These are phyloP conservation scores for Drosophila mulleri DNA, from an alignment of 2,888 invertebrate genomes.

Conservation along the genomic window DNA sequence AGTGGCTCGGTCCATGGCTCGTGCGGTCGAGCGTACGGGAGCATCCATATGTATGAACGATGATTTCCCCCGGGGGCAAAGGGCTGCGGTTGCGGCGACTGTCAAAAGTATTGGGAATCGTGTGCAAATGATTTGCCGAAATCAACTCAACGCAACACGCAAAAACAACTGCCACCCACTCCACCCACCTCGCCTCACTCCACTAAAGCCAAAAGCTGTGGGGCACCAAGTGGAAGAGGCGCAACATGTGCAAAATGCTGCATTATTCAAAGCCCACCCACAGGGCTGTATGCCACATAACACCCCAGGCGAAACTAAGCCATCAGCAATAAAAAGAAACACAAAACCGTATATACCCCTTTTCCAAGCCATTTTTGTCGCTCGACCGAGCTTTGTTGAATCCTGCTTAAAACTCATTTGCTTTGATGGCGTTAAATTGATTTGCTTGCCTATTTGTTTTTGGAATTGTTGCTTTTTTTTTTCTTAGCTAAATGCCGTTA, in stretches of 20 bases:
- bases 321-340: slow-evolving; percentile 37
- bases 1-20: slow-evolving; percentile 49
- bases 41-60: slow-evolving; percentile 55
- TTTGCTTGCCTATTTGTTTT: slow-evolving; percentile 58
- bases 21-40: slow-evolving; percentile 49
- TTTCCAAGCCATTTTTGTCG: slow-evolving; percentile 47
- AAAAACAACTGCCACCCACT: slow-evolving; percentile 41
- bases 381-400: slow-evolving; percentile 53
- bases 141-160: slow-evolving; percentile 65
- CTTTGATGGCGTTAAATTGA: slow-evolving; percentile 72
- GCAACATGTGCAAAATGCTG: slow-evolving; percentile 66
- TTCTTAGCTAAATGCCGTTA: slow-evolving; percentile 35
- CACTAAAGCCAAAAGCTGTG: slow-evolving; percentile 10
- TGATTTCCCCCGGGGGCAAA: slow-evolving; percentile 68
- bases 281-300: slow-evolving; percentile 22
- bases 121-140: slow-evolving; percentile 76
- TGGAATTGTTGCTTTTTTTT: slow-evolving; percentile 11
- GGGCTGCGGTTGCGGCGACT: slow-evolving; percentile 52
- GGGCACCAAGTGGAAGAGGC: slow-evolving; percentile 13
- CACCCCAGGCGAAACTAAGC: slow-evolving; percentile 40
- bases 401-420: slow-evolving; percentile 72
- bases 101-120: slow-evolving; percentile 70
- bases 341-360: slow-evolving; percentile 15
- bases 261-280: slow-evolving; percentile 55
- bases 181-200: too few relatives aligned